phyloP scores from a whole-genome alignment of 1,140 invertebrate species.

The Nephila pilipes region DNA sequence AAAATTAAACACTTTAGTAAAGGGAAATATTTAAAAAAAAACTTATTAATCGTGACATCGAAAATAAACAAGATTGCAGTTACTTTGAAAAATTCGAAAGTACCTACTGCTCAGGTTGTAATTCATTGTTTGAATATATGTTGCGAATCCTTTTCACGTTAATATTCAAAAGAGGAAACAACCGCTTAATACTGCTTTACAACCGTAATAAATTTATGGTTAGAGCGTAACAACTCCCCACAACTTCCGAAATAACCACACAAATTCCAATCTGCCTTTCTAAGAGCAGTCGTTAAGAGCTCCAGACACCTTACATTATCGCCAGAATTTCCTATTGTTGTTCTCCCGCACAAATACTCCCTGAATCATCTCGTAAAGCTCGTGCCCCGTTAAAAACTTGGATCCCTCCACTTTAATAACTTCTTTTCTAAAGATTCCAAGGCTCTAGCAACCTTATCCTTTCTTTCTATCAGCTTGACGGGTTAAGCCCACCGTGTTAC shows the following conservation, averaged over 20 bases:
- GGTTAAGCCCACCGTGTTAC: constrained; percentile 27
- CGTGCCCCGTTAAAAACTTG: constrained; percentile 41
- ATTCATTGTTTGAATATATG: background rate
- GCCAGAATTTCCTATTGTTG: background rate
- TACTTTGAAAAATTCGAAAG: background rate
- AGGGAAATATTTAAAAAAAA: background rate
- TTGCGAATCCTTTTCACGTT: background rate
- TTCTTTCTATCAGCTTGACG: background rate
- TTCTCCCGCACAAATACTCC: constrained; percentile 4
- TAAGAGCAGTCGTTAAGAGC: constrained; percentile 3
- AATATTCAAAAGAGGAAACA: background rate
- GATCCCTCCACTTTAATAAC: constrained; percentile 37
- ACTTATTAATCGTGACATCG: background rate
- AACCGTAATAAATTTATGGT: constrained; percentile 9
- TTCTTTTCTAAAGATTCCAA: constrained; percentile 25
- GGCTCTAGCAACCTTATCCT: background rate
- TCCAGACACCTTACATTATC: constrained; percentile 24
- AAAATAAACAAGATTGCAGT: background rate
- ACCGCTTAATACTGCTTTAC: constrained; percentile 19
- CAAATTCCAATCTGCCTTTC: constrained; percentile 34
- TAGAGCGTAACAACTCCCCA: constrained; percentile 14
- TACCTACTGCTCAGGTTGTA: background rate
- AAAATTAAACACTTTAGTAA: too few relatives aligned
- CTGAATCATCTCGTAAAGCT: constrained; percentile 35
- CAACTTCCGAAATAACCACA: background rate